Evolutionary conservation across 2,888 invertebrate species (phyloP).

Genomic region (Pomacea canaliculata): DNA sequence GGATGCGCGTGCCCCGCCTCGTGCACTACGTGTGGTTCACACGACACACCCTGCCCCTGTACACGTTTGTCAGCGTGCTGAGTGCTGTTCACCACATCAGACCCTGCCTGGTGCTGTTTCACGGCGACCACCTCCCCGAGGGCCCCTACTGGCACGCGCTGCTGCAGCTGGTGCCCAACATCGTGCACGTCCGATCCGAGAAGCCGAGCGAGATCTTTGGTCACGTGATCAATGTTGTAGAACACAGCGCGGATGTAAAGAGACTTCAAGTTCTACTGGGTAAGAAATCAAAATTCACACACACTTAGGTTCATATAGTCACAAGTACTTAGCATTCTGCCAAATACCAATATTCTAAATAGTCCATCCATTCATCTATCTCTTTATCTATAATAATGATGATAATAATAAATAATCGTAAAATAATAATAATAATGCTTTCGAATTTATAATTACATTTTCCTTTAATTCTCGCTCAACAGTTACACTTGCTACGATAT

Average conservation of each 20-base stretch:
- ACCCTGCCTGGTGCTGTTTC: conserved; percentile 54
- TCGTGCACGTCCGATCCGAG: conserved; percentile 43
- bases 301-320: too few relatives aligned
- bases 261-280: conserved; percentile 45
- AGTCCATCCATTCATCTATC: too few relatives aligned
- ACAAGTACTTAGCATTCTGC: too few relatives aligned
- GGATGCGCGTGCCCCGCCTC: conserved; percentile 42
- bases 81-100: conserved; percentile 45
- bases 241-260: conserved; percentile 55
- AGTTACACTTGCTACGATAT: too few relatives aligned
- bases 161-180: conserved; percentile 44
- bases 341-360: too few relatives aligned
- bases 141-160: conserved; percentile 51
- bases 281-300: conserved; percentile 17
- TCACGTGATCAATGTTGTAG: conserved; percentile 40
- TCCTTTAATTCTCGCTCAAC: too few relatives aligned
- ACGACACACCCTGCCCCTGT: conserved; percentile 27
- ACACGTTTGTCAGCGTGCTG: conserved; percentile 49
- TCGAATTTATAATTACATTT: too few relatives aligned
- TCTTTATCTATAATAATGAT: too few relatives aligned
- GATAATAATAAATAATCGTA: too few relatives aligned
- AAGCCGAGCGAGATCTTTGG: conserved; percentile 46
- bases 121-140: conserved; percentile 45
- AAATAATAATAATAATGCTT: too few relatives aligned
- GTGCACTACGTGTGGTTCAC: conserved; percentile 56